phyloP scores from a whole-genome alignment of 2,888 invertebrate species.

The Hedya salicella region DNA sequence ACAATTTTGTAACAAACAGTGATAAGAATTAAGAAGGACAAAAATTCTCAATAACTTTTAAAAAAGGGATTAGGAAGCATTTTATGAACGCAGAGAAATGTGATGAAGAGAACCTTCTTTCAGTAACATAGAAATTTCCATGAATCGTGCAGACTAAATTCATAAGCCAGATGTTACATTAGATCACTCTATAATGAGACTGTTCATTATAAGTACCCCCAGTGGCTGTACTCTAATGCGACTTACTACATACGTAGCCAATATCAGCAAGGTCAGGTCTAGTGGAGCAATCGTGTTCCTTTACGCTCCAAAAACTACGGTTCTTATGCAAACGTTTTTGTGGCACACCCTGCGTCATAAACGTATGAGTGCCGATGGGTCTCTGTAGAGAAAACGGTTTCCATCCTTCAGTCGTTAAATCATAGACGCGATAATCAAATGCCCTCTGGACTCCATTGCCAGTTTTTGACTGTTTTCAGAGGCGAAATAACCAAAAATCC shows the following conservation, averaged over 20 bases:
- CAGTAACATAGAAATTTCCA: conserved; percentile 8
- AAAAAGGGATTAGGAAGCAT: too few relatives aligned
- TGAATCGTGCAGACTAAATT: conserved; percentile 15
- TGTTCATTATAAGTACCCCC: conserved; percentile 15
- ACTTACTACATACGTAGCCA: conserved; percentile 36
- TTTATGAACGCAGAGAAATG: too few relatives aligned
- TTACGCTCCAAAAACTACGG: conserved; percentile 81
- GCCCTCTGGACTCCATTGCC: too few relatives aligned
- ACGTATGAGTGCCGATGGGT: background rate
- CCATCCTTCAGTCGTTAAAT: too few relatives aligned
- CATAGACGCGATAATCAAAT: too few relatives aligned
- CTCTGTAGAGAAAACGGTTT: background rate
- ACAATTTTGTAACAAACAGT: too few relatives aligned
- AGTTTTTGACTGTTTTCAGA: too few relatives aligned
- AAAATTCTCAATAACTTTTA: too few relatives aligned
- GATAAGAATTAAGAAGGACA: too few relatives aligned
- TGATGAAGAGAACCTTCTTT: background rate
- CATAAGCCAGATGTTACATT: conserved; percentile 32
- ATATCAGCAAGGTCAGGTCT: conserved; percentile 70
- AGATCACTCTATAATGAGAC: conserved; percentile 16
- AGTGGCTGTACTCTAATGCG: background rate
- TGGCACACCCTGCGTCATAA: conserved; percentile 22
- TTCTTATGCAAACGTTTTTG: conserved; percentile 72
- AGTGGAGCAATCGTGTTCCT: conserved; percentile 74
- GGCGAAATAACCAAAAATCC: too few relatives aligned